Conservation (phyloP, 1,140 invertebrate genomes). For the Drosophila nannoptera region DNA sequence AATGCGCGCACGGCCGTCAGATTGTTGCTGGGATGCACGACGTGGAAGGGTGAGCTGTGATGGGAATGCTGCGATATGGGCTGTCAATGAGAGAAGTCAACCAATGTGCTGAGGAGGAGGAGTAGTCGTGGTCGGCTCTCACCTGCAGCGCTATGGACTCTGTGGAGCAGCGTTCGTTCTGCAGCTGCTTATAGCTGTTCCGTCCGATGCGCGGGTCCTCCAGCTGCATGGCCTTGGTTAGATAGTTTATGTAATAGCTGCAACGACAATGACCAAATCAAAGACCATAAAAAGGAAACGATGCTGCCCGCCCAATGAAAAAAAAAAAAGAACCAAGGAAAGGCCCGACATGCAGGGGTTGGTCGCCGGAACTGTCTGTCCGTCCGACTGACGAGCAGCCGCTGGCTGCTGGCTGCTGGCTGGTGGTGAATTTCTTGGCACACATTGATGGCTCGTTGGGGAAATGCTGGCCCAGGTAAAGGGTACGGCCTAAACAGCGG, state of each 20-base stretch:
- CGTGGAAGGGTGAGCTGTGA: conserved; percentile 78
- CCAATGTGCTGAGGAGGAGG: not conserved
- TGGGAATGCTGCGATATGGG: conserved; percentile 54
- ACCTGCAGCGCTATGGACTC: conserved; percentile 82
- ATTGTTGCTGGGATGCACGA: conserved; percentile 77
- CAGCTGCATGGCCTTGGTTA: conserved; percentile 85
- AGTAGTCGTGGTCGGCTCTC: not conserved
- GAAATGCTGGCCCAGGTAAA: conserved; percentile 35
- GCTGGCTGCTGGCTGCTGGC: conserved; percentile 25
- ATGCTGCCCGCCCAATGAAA: no score
- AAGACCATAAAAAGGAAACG: conserved; percentile 41
- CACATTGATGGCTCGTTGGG: conserved; percentile 33
- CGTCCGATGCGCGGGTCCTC: conserved; percentile 82
- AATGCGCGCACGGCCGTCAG: conserved; percentile 76
- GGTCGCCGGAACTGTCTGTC: conserved; percentile 19
- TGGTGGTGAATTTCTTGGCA: conserved; percentile 49
- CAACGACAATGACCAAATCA: conserved; percentile 71
- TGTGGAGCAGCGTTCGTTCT: conserved; percentile 80
- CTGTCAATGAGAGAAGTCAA: conserved; percentile 34
- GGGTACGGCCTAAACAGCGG: conserved; percentile 48
- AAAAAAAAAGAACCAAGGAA: no score
- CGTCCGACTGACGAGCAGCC: not conserved
- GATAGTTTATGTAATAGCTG: conserved; percentile 89
- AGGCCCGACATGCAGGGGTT: conserved; percentile 36
- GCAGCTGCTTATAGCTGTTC: conserved; percentile 81